phyloP scores from a whole-genome alignment of 2,797 vertebrate genomes.

The Phalanger gymnotis region DNA sequence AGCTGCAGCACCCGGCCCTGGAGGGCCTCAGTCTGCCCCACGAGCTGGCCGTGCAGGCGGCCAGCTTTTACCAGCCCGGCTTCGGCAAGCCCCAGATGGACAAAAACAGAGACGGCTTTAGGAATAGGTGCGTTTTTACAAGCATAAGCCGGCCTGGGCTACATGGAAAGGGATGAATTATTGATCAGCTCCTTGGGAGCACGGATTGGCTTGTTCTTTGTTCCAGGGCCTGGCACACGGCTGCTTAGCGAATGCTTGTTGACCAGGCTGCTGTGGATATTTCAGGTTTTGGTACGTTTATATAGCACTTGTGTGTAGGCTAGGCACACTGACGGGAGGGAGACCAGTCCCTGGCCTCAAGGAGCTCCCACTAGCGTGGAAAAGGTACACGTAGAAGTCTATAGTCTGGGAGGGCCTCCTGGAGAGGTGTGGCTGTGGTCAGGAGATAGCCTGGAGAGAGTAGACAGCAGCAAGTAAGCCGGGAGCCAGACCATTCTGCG shows the following conservation, averaged over 20 bases:
- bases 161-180: neutral
- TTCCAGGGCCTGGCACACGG: neutral
- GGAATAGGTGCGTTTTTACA: slow-evolving; percentile 87
- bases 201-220: slow-evolving; percentile 14
- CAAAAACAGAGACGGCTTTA: slow-evolving; percentile 89
- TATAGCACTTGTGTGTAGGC: neutral
- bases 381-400: neutral
- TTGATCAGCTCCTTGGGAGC: neutral
- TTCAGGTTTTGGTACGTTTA: neutral
- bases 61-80: slow-evolving; percentile 90
- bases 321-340: neutral
- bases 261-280: neutral
- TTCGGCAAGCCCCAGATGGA: slow-evolving; percentile 91
- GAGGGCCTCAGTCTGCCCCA: slow-evolving; percentile 93
- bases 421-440: too few relatives aligned
- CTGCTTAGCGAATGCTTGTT: neutral
- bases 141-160: neutral
- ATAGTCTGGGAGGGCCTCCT: neutral
- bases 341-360: too few relatives aligned
- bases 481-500: too few relatives aligned
- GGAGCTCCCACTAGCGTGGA: neutral
- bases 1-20: slow-evolving; percentile 90
- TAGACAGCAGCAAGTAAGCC: too few relatives aligned
- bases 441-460: too few relatives aligned
- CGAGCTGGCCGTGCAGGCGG: slow-evolving; percentile 91